phyloP scores from a whole-genome alignment of 1,140 invertebrate species.

The Camponotus vicinus region DNA sequence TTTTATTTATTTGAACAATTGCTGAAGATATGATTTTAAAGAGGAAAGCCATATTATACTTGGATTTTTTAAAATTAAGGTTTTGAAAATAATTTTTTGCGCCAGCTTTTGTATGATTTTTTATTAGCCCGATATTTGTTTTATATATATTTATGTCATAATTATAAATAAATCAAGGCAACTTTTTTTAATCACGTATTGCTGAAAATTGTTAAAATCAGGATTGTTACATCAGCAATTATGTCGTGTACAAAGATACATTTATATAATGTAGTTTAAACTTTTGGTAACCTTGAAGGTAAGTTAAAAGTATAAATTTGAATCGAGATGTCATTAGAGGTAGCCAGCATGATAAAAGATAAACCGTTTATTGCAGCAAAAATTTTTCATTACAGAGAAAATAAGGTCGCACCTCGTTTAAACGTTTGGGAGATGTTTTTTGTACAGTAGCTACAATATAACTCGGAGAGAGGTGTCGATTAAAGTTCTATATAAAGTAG shows the following conservation, averaged over 20 bases:
- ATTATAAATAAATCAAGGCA: neutral
- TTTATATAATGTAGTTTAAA: neutral
- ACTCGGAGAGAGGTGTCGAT: slow-evolving; percentile 38
- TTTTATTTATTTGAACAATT: too few species aligned
- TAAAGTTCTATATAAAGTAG: slow-evolving; percentile 55
- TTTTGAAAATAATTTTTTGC: neutral
- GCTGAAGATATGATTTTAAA: too few species aligned
- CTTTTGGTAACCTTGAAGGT: neutral
- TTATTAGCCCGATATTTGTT: neutral
- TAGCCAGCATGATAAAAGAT: slow-evolving; percentile 52
- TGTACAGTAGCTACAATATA: slow-evolving; percentile 56
- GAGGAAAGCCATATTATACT: too few species aligned
- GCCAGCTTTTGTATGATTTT: too few species aligned
- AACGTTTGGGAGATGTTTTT: slow-evolving; percentile 15
- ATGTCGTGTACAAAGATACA: neutral
- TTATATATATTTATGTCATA: neutral
- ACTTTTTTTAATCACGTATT: neutral
- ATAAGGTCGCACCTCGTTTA: slow-evolving; percentile 49
- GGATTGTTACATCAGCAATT: neutral
- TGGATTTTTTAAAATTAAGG: too few species aligned
- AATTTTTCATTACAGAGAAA: slow-evolving; percentile 60
- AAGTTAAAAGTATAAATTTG: neutral
- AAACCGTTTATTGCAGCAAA: slow-evolving; percentile 60
- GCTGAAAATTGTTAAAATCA: slow-evolving; percentile 9
- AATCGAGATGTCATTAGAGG: neutral